Conservation (phyloP, 2,113 vertebrate species). For the Xerus inauris region DNA sequence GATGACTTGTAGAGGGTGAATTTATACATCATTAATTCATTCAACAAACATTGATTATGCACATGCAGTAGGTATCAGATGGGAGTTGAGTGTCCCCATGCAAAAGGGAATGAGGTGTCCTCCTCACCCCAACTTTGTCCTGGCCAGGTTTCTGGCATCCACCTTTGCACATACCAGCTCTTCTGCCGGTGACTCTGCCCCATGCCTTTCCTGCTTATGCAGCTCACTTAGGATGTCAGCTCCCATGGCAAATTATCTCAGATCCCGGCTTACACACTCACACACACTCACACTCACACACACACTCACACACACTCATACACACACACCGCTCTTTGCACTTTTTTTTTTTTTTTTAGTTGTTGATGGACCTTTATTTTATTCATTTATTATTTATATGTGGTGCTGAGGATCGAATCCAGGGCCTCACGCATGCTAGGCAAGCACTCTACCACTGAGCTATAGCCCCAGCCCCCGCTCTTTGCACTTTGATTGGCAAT, state of each 20-base stretch:
- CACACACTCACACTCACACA: too few relatives aligned
- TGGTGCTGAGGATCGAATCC: too few relatives aligned
- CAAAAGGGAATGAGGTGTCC: background rate
- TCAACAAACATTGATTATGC: background rate
- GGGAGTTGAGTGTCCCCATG: background rate
- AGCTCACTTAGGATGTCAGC: background rate
- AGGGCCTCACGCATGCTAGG: too few relatives aligned
- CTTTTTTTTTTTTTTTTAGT: too few relatives aligned
- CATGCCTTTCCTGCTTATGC: background rate
- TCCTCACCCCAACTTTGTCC: background rate
- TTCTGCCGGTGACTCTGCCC: background rate
- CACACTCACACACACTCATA: too few relatives aligned
- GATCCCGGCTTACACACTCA: background rate
- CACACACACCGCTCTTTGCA: too few relatives aligned
- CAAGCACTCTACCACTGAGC: too few relatives aligned
- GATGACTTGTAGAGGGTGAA: background rate
- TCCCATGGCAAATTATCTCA: fast-evolving
- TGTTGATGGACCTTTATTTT: too few relatives aligned
- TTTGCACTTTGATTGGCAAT: background rate
- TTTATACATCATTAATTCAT: background rate
- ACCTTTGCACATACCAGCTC: background rate
- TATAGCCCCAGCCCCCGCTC: too few relatives aligned
- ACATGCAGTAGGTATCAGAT: background rate
- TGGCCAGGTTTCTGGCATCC: background rate
- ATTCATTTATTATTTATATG: too few relatives aligned